Conservation (phyloP, 2,888 invertebrate genomes). For the Toxonevra muliebris region DNA sequence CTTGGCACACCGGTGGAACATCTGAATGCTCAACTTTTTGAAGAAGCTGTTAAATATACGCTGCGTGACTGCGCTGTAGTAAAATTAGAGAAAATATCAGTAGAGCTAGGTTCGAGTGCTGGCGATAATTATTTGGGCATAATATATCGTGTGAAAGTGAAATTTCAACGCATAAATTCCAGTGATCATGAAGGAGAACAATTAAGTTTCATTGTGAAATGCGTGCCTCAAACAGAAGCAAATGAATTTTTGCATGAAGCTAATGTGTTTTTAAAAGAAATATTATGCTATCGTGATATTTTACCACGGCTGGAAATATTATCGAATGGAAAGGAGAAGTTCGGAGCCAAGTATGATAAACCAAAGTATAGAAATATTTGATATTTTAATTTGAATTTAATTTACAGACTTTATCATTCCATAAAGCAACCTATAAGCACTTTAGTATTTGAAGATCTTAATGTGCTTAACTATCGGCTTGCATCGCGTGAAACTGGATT, state of each 20-base stretch:
- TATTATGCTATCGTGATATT: constrained; percentile 54
- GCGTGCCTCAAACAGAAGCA: constrained; percentile 36
- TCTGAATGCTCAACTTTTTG: constrained; percentile 39
- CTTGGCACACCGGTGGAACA: constrained; percentile 11
- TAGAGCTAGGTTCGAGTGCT: constrained; percentile 38
- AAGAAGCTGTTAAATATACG: constrained; percentile 41
- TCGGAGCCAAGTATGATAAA: constrained; percentile 40
- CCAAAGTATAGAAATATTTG: background rate
- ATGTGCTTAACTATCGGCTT: constrained; percentile 66
- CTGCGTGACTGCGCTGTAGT: constrained; percentile 28
- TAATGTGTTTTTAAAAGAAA: constrained; percentile 61
- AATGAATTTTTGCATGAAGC: constrained; percentile 54
- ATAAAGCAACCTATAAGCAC: constrained; percentile 50
- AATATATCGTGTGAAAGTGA: constrained; percentile 43
- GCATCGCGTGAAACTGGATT: constrained; percentile 67
- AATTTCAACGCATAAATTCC: constrained; percentile 12
- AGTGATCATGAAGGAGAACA: constrained; percentile 13
- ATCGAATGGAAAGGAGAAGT: constrained; percentile 42
- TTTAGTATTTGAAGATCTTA: constrained; percentile 68
- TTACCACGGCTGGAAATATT: constrained; percentile 58
- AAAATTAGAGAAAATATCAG: constrained; percentile 30
- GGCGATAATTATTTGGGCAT: constrained; percentile 49
- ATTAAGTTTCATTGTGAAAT: constrained; percentile 45
- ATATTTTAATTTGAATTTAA: background rate
- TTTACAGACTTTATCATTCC: constrained; percentile 38